phyloP scores from a whole-genome alignment of 2,113 vertebrate genomes.

The Ascaphus truei region DNA sequence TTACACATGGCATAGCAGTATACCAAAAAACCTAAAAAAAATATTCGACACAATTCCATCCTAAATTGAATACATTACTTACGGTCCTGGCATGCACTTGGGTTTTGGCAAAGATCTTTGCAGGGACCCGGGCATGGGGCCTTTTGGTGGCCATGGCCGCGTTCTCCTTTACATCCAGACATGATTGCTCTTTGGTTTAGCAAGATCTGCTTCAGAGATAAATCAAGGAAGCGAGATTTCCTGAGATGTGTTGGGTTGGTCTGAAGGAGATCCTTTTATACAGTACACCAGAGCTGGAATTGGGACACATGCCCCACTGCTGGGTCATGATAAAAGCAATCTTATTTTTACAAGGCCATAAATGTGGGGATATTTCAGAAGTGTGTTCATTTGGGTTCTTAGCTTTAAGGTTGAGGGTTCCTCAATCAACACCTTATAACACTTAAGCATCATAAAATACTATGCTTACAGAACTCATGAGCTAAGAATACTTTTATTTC shows the following conservation, averaged over 20 bases:
- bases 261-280: not conserved
- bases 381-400: no score
- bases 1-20: no score
- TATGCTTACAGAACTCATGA: no score
- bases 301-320: not conserved
- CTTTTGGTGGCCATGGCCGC: not conserved
- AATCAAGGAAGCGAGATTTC: no score
- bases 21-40: no score
- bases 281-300: not conserved
- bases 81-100: not conserved
- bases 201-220: not conserved
- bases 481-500: no score
- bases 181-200: not conserved
- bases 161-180: constrained; percentile 20
- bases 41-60: no score
- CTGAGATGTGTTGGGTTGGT: not conserved
- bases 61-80: no score
- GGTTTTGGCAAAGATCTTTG: constrained; percentile 1
- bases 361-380: no score
- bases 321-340: not conserved
- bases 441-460: no score
- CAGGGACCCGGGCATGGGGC: not conserved
- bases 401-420: no score
- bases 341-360: not conserved
- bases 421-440: no score